Conservation (phyloP, 2,113 vertebrate genomes). For the Sapajus apella region DNA sequence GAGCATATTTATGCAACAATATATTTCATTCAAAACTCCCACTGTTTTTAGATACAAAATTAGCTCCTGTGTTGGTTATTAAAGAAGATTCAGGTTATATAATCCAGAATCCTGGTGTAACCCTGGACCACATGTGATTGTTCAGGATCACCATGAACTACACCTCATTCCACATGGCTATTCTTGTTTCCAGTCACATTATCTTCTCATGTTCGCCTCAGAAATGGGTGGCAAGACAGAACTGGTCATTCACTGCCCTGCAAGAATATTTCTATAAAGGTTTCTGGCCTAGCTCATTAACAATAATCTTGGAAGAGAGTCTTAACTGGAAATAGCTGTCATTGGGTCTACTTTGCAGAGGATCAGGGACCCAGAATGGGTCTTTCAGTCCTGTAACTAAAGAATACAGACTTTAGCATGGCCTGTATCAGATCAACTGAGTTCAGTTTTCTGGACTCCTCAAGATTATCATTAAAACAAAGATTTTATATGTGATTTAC, state of each 20-base stretch:
- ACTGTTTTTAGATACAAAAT: background rate
- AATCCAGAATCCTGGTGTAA: background rate
- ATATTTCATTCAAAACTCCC: background rate
- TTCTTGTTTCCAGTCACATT: background rate
- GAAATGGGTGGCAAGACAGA: constrained; percentile 7
- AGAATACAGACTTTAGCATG: background rate
- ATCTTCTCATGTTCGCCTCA: background rate
- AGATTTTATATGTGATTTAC: background rate
- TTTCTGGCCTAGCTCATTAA: background rate
- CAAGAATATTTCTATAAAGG: background rate
- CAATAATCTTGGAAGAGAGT: background rate
- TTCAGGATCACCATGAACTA: background rate
- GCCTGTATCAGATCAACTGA: background rate
- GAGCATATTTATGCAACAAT: background rate
- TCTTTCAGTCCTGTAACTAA: background rate
- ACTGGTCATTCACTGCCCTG: background rate
- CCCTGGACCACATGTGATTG: background rate
- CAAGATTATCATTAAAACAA: background rate
- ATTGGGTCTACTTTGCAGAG: background rate
- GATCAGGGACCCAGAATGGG: background rate
- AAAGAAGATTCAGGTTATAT: background rate
- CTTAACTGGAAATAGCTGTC: background rate
- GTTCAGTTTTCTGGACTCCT: background rate
- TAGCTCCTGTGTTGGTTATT: background rate
- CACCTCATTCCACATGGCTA: background rate